Base-by-base conservation (phyloP, 2,888 invertebrate species). In the Drosophila mulleri region DNA sequence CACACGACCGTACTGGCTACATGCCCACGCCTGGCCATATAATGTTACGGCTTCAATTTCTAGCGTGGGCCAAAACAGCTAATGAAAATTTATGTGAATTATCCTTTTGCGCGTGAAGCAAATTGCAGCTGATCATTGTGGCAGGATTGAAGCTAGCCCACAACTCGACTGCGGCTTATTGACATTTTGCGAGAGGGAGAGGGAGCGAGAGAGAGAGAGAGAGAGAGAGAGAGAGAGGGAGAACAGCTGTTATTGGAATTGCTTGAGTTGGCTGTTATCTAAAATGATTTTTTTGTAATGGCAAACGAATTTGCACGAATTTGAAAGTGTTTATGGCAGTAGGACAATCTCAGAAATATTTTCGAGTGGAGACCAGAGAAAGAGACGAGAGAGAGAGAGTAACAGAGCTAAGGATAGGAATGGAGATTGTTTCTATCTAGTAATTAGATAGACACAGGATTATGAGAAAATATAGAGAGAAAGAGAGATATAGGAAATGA, bases 51-150 rank as follows among this genome's bases (percentile, higher is more conserved):
- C 69, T 75, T 47, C 71, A 67, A 69, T 67, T 68, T 60, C 62
- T 35, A 66, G 72, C 59, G 67, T 77, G 77, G 75, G 70, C 23
- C 26, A 37, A 44, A 47, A 54, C 37, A 79, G 62, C 80, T 71
- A 78, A 78, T 78, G 80, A 72, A 72, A 78, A 80, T 80, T 67
- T 71, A 78, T 78, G 80, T 56, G 64, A 32, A 50, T 62, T 60
- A 70, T 75, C 70, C 80, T 67, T 67, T 66, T 32, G 37, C 23
- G 45, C 23, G 35, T 42, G 41, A 16, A 12, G 75, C 80, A 75
- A 75, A 75, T 79, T 79, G 80, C 71, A 67, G 75, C 76, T 57
- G 80, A 77, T 70, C 70, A 63, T 59, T 63, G 53, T 16, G n/a
- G 18, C 47, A 23, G 48, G 47, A 11, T 20, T 39, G 42, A 23